These are phyloP conservation scores for Gisinianus flammeolus DNA, from an alignment of 2,888 invertebrate species.

Conservation along the genomic window DNA sequence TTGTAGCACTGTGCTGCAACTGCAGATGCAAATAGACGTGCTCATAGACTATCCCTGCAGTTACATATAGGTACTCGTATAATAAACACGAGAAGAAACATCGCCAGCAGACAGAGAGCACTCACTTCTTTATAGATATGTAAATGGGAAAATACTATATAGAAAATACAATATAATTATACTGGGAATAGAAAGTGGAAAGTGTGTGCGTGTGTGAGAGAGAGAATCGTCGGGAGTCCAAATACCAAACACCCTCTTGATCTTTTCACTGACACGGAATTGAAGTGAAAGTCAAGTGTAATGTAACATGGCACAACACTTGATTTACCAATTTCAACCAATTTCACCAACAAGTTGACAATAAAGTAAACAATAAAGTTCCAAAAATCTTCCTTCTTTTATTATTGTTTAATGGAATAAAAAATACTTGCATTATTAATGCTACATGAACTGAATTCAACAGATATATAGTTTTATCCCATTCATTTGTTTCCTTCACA, in stretches of 20 bases:
- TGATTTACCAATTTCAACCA: constrained; percentile 30
- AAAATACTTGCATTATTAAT: not conserved
- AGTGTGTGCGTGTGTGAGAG: not conserved
- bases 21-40: not conserved
- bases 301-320: constrained; percentile 8
- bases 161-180: not conserved
- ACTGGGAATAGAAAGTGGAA: not conserved
- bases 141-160: not conserved
- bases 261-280: constrained; percentile 40
- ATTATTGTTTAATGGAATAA: no score
- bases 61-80: no score
- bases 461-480: no score
- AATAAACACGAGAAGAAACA: not conserved
- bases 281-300: constrained; percentile 33
- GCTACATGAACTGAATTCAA: no score
- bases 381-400: not conserved
- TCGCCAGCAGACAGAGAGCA: not conserved
- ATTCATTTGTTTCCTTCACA: no score
- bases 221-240: not conserved
- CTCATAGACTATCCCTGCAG: not conserved
- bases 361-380: not conserved
- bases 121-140: not conserved
- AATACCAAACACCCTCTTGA: constrained; percentile 29
- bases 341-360: not conserved
- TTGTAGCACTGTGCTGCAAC: no score